These are phyloP conservation scores for Scelioninae gen. 1 DNA, from an alignment of 2,888 invertebrate genomes.

Conservation along the genomic window DNA sequence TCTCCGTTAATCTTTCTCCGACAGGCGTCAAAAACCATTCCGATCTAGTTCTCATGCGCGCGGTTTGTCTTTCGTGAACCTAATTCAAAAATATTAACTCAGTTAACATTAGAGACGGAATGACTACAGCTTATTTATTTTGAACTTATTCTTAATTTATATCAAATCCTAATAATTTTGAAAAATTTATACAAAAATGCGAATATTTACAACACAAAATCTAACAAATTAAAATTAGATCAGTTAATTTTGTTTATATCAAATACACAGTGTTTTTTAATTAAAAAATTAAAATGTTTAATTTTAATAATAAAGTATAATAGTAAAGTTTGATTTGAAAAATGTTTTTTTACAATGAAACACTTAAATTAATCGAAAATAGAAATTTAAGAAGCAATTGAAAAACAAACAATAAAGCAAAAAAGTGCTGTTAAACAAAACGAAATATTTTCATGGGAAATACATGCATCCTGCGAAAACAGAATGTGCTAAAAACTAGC, in stretches of 20 bases:
- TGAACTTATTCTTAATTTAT: not conserved
- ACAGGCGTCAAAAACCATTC: conserved; percentile 97
- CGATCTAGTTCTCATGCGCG: conserved; percentile 97
- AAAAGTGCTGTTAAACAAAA: not conserved
- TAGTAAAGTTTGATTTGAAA: not conserved
- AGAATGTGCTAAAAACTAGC: conserved; percentile 1
- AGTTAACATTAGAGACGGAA: conserved; percentile 52
- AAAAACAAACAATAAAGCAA: conserved; percentile 6
- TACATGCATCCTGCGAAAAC: conserved; percentile 57
- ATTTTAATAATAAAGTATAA: not conserved
- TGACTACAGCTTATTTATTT: not conserved
- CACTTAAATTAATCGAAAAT: not conserved
- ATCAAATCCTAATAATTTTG: not conserved
- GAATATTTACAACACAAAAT: too few relatives aligned
- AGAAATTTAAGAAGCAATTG: conserved; percentile 7
- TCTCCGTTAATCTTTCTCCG: conserved; percentile 85
- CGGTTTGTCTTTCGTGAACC: conserved; percentile 98
- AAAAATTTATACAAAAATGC: not conserved
- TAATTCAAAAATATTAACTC: conserved; percentile 79
- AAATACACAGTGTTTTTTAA: too few relatives aligned
- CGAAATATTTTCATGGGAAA: not conserved
- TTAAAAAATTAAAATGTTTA: conserved; percentile 1
- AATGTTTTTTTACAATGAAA: not conserved
- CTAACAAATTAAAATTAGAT: too few relatives aligned
- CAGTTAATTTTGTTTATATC: too few relatives aligned